phyloP scores from a whole-genome alignment of 2,113 vertebrate genomes.

The Tychaedon coryphoeus region DNA sequence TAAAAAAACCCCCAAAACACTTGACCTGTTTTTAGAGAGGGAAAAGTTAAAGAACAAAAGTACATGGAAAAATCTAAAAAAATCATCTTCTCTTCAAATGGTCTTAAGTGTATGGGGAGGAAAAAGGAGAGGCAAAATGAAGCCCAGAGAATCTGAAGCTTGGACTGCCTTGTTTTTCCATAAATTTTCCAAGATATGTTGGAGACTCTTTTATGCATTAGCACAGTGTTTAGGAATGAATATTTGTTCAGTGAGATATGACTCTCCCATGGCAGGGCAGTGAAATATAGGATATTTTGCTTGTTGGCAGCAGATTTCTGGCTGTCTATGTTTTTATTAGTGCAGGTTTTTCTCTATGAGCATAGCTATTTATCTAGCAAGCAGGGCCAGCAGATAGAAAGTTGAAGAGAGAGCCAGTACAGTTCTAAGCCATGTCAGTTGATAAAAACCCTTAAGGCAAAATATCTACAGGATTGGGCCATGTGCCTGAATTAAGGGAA shows the following conservation, averaged over 20 bases:
- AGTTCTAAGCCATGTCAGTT: conserved; percentile 13
- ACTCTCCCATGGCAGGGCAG: conserved; percentile 27
- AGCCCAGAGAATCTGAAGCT: not conserved
- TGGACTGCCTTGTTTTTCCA: not conserved
- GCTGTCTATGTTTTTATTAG: conserved; percentile 57
- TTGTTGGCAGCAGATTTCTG: conserved; percentile 65
- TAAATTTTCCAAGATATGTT: conserved; percentile 6
- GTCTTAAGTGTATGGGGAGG: not conserved
- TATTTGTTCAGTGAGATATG: conserved; percentile 55
- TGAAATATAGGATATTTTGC: conserved; percentile 62
- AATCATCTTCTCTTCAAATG: not conserved
- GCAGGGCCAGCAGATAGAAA: conserved; percentile 36
- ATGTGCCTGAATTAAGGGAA: conserved; percentile 5
- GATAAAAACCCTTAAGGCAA: conserved; percentile 21
- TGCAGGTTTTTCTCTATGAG: conserved; percentile 46
- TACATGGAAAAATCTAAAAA: not conserved
- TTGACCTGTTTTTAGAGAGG: not conserved
- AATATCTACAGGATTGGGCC: conserved; percentile 26
- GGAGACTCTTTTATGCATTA: conserved; percentile 32
- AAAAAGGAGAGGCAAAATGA: not conserved
- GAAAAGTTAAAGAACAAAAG: not conserved
- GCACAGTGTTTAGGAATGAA: conserved; percentile 36
- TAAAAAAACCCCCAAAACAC: not conserved
- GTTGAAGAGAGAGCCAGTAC: conserved; percentile 32
- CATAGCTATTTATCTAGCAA: conserved; percentile 56